Conservation (phyloP, 2,888 invertebrate genomes). For the Lasioglossum figueresi region DNA sequence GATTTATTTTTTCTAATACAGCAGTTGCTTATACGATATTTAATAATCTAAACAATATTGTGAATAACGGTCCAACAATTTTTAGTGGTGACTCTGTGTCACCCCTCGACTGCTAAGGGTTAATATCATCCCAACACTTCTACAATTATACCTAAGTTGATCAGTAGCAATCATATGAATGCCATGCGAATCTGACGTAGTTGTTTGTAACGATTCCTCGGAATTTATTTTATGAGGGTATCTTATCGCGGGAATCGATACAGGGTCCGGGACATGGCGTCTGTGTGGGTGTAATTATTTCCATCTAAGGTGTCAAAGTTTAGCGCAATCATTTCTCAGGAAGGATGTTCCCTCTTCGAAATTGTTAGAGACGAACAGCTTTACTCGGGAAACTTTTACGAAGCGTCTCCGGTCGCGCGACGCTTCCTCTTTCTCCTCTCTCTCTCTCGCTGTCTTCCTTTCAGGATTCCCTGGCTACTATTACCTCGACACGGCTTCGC, state of each 20-base stretch:
- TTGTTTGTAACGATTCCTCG: not conserved
- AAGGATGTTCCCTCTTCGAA: constrained; percentile 72
- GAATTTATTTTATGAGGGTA: constrained; percentile 26
- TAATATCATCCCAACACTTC: not conserved
- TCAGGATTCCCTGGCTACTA: constrained; percentile 58
- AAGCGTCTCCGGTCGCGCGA: constrained; percentile 71
- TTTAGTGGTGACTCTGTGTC: no score
- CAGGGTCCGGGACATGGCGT: constrained; percentile 54
- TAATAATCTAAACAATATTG: no score
- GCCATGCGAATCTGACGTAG: not conserved
- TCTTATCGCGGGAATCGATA: constrained; percentile 64
- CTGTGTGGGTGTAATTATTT: constrained; percentile 71
- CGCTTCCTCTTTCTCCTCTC: constrained; percentile 34
- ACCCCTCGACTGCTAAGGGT: no score
- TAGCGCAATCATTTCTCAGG: constrained; percentile 72
- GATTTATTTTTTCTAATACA: no score
- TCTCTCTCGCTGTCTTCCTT: constrained; percentile 33
- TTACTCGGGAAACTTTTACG: constrained; percentile 74
- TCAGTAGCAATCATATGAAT: not conserved
- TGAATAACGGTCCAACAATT: no score
- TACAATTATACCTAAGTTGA: not conserved
- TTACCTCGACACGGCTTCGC: constrained; percentile 69
- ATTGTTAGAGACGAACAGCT: constrained; percentile 73
- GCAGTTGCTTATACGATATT: no score
- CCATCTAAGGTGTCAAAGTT: constrained; percentile 72